A percentile compares a stretch with the other conserved stretches of the same genome.
Conservation (phyloP, 2,113 vertebrate species). For the Clinocottus analis region DNA sequence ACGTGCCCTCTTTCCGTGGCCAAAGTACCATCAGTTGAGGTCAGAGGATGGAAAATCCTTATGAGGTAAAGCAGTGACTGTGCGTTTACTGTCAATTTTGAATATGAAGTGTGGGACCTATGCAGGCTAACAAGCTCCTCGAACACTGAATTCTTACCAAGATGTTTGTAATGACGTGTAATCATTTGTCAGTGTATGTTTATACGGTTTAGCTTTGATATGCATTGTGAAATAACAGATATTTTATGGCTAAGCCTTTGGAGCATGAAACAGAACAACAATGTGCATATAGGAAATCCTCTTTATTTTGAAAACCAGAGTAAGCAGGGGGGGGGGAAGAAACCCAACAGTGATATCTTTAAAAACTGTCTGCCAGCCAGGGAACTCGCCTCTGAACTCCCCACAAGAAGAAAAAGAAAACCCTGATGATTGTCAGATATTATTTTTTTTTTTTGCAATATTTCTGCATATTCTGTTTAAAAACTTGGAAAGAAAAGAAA, state of each 20-base stretch:
- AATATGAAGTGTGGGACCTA: conserved; percentile 24
- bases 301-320: conserved; percentile 81
- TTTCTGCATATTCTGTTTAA: conserved; percentile 76
- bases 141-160: background rate
- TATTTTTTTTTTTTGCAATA: conserved; percentile 78
- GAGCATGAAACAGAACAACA: conserved; percentile 43
- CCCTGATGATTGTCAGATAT: conserved; percentile 81
- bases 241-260: background rate
- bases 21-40: conserved; percentile 33
- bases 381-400: conserved; percentile 55
- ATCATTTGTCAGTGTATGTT: conserved; percentile 11
- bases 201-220: conserved; percentile 10
- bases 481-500: conserved; percentile 41
- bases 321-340: conserved; percentile 57
- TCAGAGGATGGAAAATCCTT: conserved; percentile 51
- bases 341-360: conserved; percentile 65
- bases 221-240: conserved; percentile 8
- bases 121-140: background rate
- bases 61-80: conserved; percentile 38
- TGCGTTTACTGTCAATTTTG: conserved; percentile 41
- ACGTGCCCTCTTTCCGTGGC: conserved; percentile 16
- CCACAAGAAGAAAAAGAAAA: conserved; percentile 72
- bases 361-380: conserved; percentile 69
- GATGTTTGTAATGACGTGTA: background rate
- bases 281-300: conserved; percentile 74